Percentiles rank a stretch among this genome's conserved stretches.
Conservation (phyloP, 2,113 vertebrate species). For the human (Homo sapiens) region DNA sequence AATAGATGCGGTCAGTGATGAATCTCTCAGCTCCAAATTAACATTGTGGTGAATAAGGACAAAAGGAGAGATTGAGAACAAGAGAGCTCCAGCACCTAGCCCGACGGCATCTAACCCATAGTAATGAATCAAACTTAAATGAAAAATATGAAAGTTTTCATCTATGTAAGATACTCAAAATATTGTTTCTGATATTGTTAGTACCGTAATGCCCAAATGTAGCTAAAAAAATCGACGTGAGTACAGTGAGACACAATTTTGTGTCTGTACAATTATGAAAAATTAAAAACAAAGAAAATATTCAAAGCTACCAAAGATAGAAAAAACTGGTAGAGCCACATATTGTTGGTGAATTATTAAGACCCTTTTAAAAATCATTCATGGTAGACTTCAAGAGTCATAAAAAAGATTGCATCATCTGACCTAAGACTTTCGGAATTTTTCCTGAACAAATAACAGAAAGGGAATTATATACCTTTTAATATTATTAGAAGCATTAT, state of each 20-base stretch:
- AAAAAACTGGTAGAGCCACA: neutral
- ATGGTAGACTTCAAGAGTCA: neutral
- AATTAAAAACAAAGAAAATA: constrained; percentile 5
- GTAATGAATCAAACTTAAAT: neutral
- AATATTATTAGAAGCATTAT: neutral
- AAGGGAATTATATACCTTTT: neutral
- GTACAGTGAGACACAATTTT: neutral
- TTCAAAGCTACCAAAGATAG: neutral
- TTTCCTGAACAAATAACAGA: constrained; percentile 42
- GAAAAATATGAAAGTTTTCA: neutral
- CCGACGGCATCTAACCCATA: neutral
- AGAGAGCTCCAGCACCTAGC: neutral
- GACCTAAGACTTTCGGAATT: constrained; percentile 42
- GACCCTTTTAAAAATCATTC: constrained; percentile 12
- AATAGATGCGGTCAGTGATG: constrained; percentile 41
- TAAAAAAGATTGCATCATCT: neutral
- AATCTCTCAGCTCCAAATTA: neutral
- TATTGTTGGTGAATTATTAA: neutral
- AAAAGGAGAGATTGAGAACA: neutral
- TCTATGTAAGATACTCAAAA: neutral
- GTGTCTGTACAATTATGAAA: neutral
- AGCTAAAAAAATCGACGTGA: neutral
- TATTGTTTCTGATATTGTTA: neutral
- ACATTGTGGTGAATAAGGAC: neutral
- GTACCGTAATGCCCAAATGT: neutral